Conservation (phyloP, 2,797 vertebrate species). For the Melanotaenia nigrans region DNA sequence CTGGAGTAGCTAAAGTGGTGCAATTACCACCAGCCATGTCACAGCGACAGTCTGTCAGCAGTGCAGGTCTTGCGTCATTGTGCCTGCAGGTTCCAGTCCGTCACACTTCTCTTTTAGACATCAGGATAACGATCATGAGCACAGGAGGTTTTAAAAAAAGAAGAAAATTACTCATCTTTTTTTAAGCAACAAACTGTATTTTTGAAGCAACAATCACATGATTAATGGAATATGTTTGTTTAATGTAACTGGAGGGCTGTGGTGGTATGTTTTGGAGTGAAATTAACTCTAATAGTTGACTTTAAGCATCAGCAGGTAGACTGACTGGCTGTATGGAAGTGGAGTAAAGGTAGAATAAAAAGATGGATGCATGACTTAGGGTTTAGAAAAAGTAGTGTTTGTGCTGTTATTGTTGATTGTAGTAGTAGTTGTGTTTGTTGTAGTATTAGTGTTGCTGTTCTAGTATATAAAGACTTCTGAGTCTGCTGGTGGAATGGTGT, state of each 20-base stretch:
- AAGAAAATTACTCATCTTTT: background rate
- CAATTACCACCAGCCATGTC: background rate
- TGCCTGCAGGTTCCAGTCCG: slow-evolving; percentile 10
- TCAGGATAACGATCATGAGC: background rate
- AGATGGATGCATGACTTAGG: background rate
- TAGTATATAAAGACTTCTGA: background rate
- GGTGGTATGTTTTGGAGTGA: background rate
- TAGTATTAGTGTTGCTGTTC: slow-evolving; percentile 7
- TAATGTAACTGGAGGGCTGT: background rate
- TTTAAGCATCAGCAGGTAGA: background rate
- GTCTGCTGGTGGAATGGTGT: slow-evolving; percentile 6
- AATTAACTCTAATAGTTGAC: background rate
- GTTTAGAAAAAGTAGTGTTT: background rate
- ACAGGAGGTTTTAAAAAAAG: background rate
- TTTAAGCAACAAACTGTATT: background rate
- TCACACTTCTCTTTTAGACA: slow-evolving; percentile 2
- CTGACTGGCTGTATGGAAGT: background rate
- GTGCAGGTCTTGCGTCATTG: slow-evolving; percentile 6
- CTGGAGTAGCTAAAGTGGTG: background rate
- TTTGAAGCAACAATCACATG: background rate
- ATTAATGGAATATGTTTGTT: background rate
- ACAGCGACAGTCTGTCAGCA: slow-evolving; percentile 6
- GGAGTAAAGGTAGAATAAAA: background rate
- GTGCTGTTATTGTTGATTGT: slow-evolving; percentile 5
- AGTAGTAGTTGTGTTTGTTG: background rate